phyloP scores from a whole-genome alignment of 2,797 vertebrate species.

The Halcyon leucocephala region DNA sequence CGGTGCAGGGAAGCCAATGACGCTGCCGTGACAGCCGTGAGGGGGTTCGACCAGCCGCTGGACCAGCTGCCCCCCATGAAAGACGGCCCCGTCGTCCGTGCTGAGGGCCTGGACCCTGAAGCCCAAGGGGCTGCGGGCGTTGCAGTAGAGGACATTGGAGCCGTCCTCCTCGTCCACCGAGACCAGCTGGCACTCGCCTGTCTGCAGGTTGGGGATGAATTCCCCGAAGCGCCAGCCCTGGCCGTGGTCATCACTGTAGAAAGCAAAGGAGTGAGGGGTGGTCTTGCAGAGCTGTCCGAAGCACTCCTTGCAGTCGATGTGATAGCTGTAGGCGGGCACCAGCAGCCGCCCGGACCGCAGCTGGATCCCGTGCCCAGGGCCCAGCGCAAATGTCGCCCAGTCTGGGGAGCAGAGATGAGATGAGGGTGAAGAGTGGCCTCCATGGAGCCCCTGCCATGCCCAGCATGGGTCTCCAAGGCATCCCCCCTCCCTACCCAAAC shows the following conservation, averaged over 20 bases:
- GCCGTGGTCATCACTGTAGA: conserved; percentile 93
- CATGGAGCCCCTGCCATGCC: fast-evolving
- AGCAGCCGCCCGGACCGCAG: conserved; percentile 90
- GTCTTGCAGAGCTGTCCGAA: conserved; percentile 90
- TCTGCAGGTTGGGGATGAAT: conserved; percentile 86
- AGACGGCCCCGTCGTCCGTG: conserved; percentile 84
- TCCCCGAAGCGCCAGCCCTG: conserved; percentile 86
- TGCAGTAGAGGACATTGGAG: conserved; percentile 89
- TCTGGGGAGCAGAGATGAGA: conserved; percentile 72
- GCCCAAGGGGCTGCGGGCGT: conserved; percentile 90
- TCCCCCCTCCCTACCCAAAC: not conserved
- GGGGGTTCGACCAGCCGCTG: conserved; percentile 87
- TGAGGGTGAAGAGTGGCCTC: not conserved
- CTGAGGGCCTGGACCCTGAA: conserved; percentile 93
- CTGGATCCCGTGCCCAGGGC: conserved; percentile 93
- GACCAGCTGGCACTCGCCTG: conserved; percentile 94
- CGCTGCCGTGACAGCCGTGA: conserved; percentile 92
- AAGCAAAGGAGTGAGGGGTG: conserved; percentile 88
- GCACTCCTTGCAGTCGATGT: conserved; percentile 90
- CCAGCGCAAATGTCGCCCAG: conserved; percentile 95
- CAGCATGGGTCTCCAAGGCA: fast-evolving
- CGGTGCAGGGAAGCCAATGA: conserved; percentile 87
- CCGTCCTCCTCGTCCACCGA: conserved; percentile 88
- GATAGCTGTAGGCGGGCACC: conserved; percentile 93
- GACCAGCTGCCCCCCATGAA: conserved; percentile 89